Evolutionary conservation across 1,140 invertebrate genomes (phyloP).

Genomic region (Lineus longissimus): DNA sequence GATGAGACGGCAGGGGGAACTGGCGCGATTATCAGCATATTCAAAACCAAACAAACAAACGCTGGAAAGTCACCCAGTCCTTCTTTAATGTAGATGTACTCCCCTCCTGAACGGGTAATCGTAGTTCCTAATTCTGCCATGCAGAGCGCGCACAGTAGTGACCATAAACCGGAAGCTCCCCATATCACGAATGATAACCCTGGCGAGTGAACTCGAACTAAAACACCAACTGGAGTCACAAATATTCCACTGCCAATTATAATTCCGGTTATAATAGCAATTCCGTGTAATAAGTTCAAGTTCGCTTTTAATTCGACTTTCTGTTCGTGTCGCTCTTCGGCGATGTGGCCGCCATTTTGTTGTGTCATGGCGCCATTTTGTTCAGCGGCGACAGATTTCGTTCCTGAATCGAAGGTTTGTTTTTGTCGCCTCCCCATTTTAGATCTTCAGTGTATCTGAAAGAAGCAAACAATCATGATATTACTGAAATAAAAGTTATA

Average conservation of each 20-base stretch:
- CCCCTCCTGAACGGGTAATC: conserved; percentile 19
- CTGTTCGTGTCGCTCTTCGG: not conserved
- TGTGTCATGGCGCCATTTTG: too few species aligned
- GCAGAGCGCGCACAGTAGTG: conserved; percentile 58
- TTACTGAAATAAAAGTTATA: too few species aligned
- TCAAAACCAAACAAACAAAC: conserved; percentile 66
- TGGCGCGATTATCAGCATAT: conserved; percentile 7
- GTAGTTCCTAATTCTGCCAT: conserved; percentile 23
- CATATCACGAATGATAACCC: conserved; percentile 75
- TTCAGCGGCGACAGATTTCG: too few species aligned
- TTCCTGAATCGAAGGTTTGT: too few species aligned
- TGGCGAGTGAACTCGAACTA: conserved; percentile 72
- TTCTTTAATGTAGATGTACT: conserved; percentile 57
- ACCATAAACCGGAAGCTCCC: conserved; percentile 71
- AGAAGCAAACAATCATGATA: too few species aligned
- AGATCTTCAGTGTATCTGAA: too few species aligned
- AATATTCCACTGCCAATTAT: conserved; percentile 76
- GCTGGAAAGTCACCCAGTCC: conserved; percentile 79
- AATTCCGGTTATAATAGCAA: conserved; percentile 24
- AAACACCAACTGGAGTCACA: conserved; percentile 83
- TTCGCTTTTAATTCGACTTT: conserved; percentile 16
- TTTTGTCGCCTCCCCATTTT: too few species aligned
- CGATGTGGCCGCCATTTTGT: too few species aligned
- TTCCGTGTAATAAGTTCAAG: conserved; percentile 17
- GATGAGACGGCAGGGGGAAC: conserved; percentile 41